A percentile compares a stretch with the other conserved stretches of the same genome.
Conservation (phyloP, 53 echinoderm and acorn worm species). For the Henricia sp. region DNA sequence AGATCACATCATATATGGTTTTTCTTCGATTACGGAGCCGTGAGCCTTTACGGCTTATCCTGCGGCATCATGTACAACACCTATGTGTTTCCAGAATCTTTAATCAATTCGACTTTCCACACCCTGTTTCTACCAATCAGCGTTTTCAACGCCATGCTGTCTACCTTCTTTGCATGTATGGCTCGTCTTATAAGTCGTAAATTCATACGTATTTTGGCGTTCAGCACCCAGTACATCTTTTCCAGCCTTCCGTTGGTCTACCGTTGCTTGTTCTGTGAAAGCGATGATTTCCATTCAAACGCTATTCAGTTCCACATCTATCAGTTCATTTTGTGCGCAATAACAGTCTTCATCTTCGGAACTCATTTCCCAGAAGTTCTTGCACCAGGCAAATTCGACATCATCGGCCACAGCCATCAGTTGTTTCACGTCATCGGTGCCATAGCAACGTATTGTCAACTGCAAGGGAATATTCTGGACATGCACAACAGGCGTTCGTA, state of each 20-base stretch:
- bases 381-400: constrained; percentile 87
- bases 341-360: constrained; percentile 73
- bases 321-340: constrained; percentile 68
- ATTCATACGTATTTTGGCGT: constrained; percentile 69
- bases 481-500: constrained; percentile 63
- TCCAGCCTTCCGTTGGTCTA: constrained; percentile 82
- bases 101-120: constrained; percentile 56
- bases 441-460: constrained; percentile 73
- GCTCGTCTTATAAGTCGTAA: constrained; percentile 71
- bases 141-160: constrained; percentile 55
- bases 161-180: constrained; percentile 70
- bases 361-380: constrained; percentile 88
- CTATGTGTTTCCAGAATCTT: constrained; percentile 77
- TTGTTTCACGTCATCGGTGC: constrained; percentile 80
- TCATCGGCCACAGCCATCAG: constrained; percentile 95
- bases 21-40: constrained; percentile 88
- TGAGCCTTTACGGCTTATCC: constrained; percentile 81
- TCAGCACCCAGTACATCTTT: constrained; percentile 70
- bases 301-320: constrained; percentile 66
- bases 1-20: constrained; percentile 86
- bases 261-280: constrained; percentile 68
- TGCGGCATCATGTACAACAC: constrained; percentile 72
- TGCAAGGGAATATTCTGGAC: constrained; percentile 67
- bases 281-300: constrained; percentile 47
- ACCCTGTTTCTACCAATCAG: constrained; percentile 66